Evolutionary conservation across 2,797 vertebrate genomes (phyloP).

Genomic region (Myotis vivesi): DNA sequence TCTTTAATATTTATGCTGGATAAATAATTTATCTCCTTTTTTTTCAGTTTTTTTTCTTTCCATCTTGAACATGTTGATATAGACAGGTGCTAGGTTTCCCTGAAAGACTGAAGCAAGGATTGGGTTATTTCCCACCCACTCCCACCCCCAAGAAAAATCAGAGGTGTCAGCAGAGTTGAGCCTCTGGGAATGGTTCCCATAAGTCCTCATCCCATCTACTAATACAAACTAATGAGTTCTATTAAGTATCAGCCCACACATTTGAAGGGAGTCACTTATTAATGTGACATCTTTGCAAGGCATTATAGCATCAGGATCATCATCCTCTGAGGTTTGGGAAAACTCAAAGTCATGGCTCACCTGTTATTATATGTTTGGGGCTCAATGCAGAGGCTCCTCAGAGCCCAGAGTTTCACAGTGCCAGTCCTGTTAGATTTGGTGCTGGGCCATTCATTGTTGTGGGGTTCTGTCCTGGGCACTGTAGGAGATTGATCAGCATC

Average conservation of each 20-base stretch:
- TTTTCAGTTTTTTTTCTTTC: background rate
- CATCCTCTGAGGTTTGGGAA: conserved; percentile 60
- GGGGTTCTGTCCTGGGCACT: background rate
- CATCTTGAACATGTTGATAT: conserved; percentile 25
- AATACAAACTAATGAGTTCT: conserved; percentile 81
- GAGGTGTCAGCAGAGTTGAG: conserved; percentile 59
- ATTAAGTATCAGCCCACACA: conserved; percentile 77
- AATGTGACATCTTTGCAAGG: conserved; percentile 74
- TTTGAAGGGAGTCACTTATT: conserved; percentile 78
- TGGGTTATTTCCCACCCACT: background rate
- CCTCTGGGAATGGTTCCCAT: conserved; percentile 70
- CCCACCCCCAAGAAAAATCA: background rate
- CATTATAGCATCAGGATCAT: conserved; percentile 72
- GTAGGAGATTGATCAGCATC: too few relatives aligned
- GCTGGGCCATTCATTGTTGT: fast-evolving
- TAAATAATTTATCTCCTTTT: conserved; percentile 67
- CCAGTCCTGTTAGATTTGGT: background rate
- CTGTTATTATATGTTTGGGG: conserved; percentile 5
- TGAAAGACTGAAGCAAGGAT: conserved; percentile 37
- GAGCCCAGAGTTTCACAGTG: too few relatives aligned
- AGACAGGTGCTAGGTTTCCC: conserved; percentile 58
- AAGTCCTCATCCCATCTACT: conserved; percentile 62
- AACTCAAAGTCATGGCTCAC: conserved; percentile 63
- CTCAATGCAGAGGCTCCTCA: background rate
- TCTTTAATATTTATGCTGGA: conserved; percentile 73